Conservation (phyloP, 1,140 invertebrate species). For the Scaptomyza pallida region DNA sequence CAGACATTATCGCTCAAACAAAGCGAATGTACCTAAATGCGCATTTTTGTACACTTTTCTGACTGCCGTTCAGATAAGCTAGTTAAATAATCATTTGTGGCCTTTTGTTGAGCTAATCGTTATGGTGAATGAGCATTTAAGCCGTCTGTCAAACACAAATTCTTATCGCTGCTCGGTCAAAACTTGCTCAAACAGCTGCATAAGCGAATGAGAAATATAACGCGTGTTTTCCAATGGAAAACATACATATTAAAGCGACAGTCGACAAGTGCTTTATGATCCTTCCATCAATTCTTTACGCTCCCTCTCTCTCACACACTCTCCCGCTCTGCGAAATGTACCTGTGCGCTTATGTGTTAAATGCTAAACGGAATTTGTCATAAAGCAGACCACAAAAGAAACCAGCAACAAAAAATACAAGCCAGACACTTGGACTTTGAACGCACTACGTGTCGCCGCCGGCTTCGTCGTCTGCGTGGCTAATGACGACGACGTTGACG, state of each 20-base stretch:
- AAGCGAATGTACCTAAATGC: conserved; percentile 7
- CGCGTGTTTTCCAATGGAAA: neutral
- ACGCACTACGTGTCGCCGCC: conserved; percentile 43
- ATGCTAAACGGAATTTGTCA: conserved; percentile 53
- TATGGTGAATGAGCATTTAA: conserved; percentile 45
- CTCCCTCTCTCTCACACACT: neutral
- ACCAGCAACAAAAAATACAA: conserved; percentile 31
- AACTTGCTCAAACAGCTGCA: too few species aligned
- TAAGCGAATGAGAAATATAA: too few species aligned
- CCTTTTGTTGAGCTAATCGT: conserved; percentile 32
- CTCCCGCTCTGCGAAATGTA: neutral
- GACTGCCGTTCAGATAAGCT: conserved; percentile 27
- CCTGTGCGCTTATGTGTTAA: conserved; percentile 1
- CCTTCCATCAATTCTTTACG: neutral
- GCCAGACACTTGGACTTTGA: conserved; percentile 68
- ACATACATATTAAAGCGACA: neutral
- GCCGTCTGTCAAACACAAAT: conserved; percentile 37
- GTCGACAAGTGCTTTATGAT: conserved; percentile 1
- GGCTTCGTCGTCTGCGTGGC: conserved; percentile 43
- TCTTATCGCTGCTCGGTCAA: too few species aligned
- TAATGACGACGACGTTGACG: conserved; percentile 48
- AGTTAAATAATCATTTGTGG: conserved; percentile 27
- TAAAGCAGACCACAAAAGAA: conserved; percentile 38
- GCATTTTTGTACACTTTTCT: conserved; percentile 19
- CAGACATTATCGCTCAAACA: conserved; percentile 12